Percentiles rank a stretch among this genome's conserved stretches.
phyloP scores from a whole-genome alignment of 2,797 vertebrate genomes.

The Amblyopsis hoosieri region DNA sequence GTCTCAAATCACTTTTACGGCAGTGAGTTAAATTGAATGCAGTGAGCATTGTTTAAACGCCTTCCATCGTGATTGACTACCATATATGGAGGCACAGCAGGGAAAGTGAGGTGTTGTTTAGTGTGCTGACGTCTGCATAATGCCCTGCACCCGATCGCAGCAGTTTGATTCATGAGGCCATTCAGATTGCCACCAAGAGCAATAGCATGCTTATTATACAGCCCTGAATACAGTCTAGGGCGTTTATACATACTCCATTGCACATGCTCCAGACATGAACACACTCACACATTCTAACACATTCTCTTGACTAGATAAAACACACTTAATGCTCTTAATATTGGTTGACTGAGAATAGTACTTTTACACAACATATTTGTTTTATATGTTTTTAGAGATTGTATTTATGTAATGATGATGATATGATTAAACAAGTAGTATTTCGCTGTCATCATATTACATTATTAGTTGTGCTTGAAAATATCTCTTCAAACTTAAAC shows the following conservation, averaged over 20 bases:
- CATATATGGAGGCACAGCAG: background rate
- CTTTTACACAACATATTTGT: background rate
- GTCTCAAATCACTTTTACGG: no score
- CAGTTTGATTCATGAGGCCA: background rate
- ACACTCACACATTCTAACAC: background rate
- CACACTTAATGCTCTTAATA: no score
- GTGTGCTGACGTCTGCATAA: constrained; percentile 2
- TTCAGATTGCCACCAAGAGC: background rate
- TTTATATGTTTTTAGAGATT: background rate
- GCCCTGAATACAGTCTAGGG: background rate
- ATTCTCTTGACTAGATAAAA: no score
- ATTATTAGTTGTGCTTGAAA: no score
- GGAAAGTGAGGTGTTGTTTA: constrained; percentile 1
- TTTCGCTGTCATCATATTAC: no score
- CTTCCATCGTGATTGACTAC: background rate
- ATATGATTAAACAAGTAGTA: background rate
- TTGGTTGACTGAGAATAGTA: no score
- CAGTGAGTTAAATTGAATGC: no score
- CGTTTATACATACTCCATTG: background rate
- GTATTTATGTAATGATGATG: background rate
- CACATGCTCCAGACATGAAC: background rate
- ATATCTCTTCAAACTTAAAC: no score
- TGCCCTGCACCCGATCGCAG: background rate
- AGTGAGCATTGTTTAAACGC: background rate
- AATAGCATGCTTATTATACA: background rate